Percentiles rank a stretch among this genome's conserved stretches.
Conservation (phyloP, 2,888 invertebrate species). For the Hetaerina titia region DNA sequence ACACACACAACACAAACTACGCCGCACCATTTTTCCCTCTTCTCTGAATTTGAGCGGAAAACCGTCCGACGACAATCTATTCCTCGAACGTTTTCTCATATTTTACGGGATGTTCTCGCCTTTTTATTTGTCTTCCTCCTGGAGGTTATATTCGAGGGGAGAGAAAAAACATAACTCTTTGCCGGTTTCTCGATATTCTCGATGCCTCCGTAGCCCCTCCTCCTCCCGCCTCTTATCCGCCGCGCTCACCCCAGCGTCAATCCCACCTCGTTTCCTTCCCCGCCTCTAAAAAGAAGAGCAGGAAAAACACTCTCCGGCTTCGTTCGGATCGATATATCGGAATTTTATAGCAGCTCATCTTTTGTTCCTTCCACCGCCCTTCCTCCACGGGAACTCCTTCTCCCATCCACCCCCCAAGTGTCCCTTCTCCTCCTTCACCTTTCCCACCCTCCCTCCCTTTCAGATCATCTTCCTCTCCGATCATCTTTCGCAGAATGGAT, state of each 20-base stretch:
- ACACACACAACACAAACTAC: not conserved
- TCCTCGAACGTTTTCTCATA: slow-evolving; percentile 46
- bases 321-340: slow-evolving; percentile 55
- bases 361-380: slow-evolving; percentile 50
- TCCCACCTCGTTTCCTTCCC: not conserved
- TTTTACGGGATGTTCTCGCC: slow-evolving; percentile 52
- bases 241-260: not conserved
- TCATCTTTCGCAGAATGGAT: too few relatives aligned
- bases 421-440: not conserved
- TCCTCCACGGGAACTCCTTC: not conserved
- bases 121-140: slow-evolving; percentile 51
- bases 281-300: not conserved
- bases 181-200: slow-evolving; percentile 42
- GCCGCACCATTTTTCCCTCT: not conserved
- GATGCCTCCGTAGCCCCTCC: not conserved
- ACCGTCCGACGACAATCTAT: slow-evolving; percentile 18
- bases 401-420: not conserved
- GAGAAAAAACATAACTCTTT: not conserved
- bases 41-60: not conserved
- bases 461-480: not conserved
- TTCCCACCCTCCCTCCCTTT: not conserved
- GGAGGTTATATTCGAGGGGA: slow-evolving; percentile 39
- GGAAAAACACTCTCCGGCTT: slow-evolving; percentile 52
- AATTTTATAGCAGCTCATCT: slow-evolving; percentile 58
- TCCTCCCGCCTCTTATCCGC: not conserved